phyloP scores from a whole-genome alignment of 2,888 invertebrate genomes.

The Leucophenga maculata region DNA sequence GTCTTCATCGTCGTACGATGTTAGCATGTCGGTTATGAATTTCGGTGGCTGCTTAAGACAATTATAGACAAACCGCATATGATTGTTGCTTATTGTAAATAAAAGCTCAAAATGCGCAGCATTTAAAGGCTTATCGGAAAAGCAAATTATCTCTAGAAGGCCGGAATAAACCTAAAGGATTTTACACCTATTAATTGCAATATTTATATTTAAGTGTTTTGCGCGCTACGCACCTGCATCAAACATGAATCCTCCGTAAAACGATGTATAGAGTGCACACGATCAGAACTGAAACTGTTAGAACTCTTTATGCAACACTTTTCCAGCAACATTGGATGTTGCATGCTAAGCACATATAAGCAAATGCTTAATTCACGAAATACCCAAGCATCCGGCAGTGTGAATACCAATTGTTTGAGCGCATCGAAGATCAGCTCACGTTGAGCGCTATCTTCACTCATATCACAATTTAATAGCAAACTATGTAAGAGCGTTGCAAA shows the following conservation, averaged over 20 bases:
- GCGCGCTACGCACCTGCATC: conserved; percentile 51
- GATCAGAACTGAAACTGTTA: conserved; percentile 55
- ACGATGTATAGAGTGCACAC: conserved; percentile 60
- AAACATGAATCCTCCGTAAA: conserved; percentile 65
- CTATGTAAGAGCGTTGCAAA: conserved; percentile 55
- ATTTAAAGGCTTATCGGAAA: conserved; percentile 49
- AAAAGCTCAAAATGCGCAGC: conserved; percentile 57
- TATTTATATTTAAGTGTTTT: not conserved
- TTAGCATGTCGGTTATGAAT: conserved; percentile 60
- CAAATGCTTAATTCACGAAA: conserved; percentile 58
- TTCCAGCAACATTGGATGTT: conserved; percentile 41
- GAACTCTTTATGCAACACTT: conserved; percentile 57
- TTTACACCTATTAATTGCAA: not conserved
- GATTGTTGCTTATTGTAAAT: conserved; percentile 58
- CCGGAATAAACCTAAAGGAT: conserved; percentile 60
- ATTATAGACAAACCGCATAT: conserved; percentile 61
- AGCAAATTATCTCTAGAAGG: conserved; percentile 63
- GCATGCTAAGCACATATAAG: conserved; percentile 44
- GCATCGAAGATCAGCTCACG: conserved; percentile 56
- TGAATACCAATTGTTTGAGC: conserved; percentile 64
- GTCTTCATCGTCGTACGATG: conserved; percentile 57
- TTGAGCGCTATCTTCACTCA: conserved; percentile 18
- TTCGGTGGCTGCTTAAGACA: conserved; percentile 62
- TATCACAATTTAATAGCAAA: conserved; percentile 41
- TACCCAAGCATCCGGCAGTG: conserved; percentile 65